Evolutionary conservation across 2,113 vertebrate genomes (phyloP).

Genomic region (Cygnus atratus): DNA sequence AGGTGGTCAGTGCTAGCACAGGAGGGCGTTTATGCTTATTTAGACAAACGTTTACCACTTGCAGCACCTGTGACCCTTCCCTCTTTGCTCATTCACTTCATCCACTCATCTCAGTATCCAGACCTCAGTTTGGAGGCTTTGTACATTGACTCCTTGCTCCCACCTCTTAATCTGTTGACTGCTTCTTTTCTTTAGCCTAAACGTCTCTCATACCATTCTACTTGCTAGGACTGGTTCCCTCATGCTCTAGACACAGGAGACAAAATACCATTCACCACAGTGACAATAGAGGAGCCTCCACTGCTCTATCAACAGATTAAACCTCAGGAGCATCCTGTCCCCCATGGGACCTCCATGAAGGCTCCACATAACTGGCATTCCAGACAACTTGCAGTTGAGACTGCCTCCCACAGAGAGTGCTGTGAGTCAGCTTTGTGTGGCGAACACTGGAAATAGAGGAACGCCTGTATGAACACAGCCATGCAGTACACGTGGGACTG

Average conservation of each 20-base stretch:
- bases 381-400: neutral
- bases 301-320: neutral
- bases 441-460: neutral
- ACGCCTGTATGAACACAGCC: neutral
- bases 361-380: neutral
- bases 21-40: neutral
- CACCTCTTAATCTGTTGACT: neutral
- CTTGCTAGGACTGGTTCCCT: neutral
- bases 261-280: accelerated
- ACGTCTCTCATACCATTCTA: neutral
- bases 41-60: neutral
- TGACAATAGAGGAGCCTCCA: neutral
- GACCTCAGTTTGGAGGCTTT: neutral
- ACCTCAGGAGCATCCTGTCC: neutral
- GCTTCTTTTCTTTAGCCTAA: neutral
- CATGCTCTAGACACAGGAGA: neutral
- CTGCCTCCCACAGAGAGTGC: neutral
- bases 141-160: neutral
- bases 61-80: neutral
- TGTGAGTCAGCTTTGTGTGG: neutral
- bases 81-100: neutral
- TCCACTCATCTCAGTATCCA: neutral
- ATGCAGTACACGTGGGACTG: neutral
- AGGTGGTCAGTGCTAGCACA: neutral
- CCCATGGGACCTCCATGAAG: neutral